Conservation (phyloP, 2,113 vertebrate species). For the Rhea pennata region DNA sequence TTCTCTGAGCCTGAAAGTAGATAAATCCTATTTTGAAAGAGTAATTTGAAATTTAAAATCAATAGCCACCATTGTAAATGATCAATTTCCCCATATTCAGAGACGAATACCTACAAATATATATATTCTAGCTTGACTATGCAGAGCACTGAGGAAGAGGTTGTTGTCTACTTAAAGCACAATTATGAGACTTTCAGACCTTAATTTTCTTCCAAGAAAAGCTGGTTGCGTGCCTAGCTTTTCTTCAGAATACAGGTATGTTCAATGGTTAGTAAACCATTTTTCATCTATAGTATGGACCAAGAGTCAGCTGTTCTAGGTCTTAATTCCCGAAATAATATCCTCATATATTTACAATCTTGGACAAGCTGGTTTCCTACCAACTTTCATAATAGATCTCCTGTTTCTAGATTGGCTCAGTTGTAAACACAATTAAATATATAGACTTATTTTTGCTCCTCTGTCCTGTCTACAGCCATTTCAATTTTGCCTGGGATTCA, state of each 20-base stretch:
- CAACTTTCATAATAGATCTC: neutral
- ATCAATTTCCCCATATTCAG: neutral
- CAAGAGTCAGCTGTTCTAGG: neutral
- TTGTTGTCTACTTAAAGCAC: neutral
- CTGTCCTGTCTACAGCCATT: neutral
- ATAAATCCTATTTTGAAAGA: neutral
- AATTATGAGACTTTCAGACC: neutral
- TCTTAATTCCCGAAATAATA: too few relatives aligned
- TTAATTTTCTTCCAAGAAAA: neutral
- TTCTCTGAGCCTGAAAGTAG: neutral
- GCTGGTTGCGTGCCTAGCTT: neutral
- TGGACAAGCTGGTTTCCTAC: neutral
- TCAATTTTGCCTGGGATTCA: neutral
- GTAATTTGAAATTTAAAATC: neutral
- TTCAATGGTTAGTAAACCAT: too few relatives aligned
- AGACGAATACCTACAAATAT: neutral
- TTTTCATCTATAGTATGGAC: neutral
- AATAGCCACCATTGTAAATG: neutral
- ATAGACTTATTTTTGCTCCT: neutral
- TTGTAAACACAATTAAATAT: neutral
- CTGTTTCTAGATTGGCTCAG: neutral
- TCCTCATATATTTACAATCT: too few relatives aligned
- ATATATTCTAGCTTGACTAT: neutral
- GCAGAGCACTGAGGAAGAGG: neutral
- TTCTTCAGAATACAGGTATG: neutral